Evolutionary conservation across 2,797 vertebrate genomes (phyloP).

Genomic region (Urocyon cinereoargenteus): DNA sequence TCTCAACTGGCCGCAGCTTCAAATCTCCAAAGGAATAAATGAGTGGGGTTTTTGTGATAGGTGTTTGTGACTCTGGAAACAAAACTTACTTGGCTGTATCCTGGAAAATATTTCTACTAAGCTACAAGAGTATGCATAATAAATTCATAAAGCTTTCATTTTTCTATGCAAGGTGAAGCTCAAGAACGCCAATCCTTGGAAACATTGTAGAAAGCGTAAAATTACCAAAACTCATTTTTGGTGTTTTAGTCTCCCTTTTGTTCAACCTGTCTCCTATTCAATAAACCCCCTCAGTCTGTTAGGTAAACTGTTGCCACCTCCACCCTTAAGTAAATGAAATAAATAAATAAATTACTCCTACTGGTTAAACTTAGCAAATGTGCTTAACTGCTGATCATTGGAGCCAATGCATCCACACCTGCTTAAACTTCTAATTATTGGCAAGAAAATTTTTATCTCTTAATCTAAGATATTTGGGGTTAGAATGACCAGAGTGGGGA

Average conservation of each 20-base stretch:
- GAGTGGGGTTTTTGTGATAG: background rate
- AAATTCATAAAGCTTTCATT: conserved; percentile 48
- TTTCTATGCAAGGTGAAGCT: conserved; percentile 43
- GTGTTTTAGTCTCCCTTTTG: background rate
- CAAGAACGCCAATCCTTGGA: background rate
- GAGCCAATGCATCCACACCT: background rate
- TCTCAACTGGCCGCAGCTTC: background rate
- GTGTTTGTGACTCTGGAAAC: background rate
- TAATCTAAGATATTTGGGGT: background rate
- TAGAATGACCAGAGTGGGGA: background rate
- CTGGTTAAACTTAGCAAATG: background rate
- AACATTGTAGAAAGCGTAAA: background rate
- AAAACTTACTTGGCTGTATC: background rate
- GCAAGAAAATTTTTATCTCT: background rate
- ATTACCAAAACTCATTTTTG: background rate
- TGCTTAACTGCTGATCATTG: background rate
- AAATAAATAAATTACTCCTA: background rate
- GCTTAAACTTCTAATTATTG: background rate
- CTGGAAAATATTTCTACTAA: background rate
- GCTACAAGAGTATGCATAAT: background rate
- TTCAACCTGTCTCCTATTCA: background rate
- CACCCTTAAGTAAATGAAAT: background rate
- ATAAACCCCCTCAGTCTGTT: background rate
- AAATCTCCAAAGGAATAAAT: background rate
- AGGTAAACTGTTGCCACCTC: background rate